A percentile compares a stretch with the other conserved stretches of the same genome.
Evolutionary conservation across 1,140 invertebrate genomes (phyloP).

Genomic region (Conus betulinus): DNA sequence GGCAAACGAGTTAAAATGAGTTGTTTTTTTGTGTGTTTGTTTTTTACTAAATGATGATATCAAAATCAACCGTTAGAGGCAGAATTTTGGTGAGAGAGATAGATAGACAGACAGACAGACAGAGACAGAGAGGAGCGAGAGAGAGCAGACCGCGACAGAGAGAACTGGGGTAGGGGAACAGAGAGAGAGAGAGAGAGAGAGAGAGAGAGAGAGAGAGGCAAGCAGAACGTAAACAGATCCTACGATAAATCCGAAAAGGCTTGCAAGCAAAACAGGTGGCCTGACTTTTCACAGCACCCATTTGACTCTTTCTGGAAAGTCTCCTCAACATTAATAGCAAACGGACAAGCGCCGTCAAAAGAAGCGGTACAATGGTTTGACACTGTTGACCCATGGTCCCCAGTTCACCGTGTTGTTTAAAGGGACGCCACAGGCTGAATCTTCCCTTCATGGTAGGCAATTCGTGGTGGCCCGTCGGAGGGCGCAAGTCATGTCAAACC

Average conservation of each 20-base stretch:
- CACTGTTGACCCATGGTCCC: background rate
- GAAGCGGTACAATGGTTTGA: background rate
- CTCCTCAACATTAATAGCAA: too few relatives aligned
- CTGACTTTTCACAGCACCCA: too few relatives aligned
- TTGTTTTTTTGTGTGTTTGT: too few relatives aligned
- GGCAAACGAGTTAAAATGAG: too few relatives aligned
- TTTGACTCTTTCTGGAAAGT: too few relatives aligned
- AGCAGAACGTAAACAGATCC: background rate
- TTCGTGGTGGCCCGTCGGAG: background rate
- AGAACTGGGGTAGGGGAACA: background rate
- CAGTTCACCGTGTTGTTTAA: background rate
- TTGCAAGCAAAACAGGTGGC: too few relatives aligned
- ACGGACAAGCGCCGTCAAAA: too few relatives aligned
- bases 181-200: background rate
- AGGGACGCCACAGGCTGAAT: too few relatives aligned
- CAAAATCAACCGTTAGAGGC: too few relatives aligned
- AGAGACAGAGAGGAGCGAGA: background rate
- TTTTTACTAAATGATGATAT: too few relatives aligned
- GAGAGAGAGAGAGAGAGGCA: background rate
- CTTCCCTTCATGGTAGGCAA: too few relatives aligned
- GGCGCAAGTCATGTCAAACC: background rate
- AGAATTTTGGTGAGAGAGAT: too few relatives aligned
- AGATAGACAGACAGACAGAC: background rate
- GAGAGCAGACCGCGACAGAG: background rate
- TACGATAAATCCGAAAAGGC: background rate